Evolutionary conservation across 2,888 invertebrate species (phyloP).

Genomic region (Epistrophella euchroma): DNA sequence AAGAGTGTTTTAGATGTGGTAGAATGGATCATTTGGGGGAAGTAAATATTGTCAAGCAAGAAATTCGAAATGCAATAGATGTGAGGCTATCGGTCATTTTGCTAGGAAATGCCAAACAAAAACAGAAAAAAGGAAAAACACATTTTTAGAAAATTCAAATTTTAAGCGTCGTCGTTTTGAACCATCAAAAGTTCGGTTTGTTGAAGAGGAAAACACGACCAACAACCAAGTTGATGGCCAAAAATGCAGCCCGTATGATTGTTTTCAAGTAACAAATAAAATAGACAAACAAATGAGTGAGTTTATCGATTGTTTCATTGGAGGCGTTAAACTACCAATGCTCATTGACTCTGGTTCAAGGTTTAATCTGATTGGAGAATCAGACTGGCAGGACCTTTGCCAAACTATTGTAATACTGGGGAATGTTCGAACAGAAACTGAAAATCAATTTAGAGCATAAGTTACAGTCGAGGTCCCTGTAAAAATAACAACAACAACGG

Average conservation of each 20-base stretch:
- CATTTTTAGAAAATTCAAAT: too few species aligned
- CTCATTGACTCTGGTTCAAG: slow-evolving; percentile 22
- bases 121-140: too few species aligned
- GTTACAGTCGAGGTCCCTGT: too few species aligned
- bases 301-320: slow-evolving; percentile 15
- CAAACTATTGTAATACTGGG: neutral
- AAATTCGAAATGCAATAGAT: slow-evolving; percentile 18
- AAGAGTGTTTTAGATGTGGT: neutral
- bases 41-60: slow-evolving; percentile 10
- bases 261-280: neutral
- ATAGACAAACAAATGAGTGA: neutral
- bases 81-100: slow-evolving; percentile 27
- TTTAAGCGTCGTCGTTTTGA: slow-evolving; percentile 3
- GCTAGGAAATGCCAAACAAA: neutral
- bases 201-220: neutral
- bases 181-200: neutral
- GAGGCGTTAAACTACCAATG: slow-evolving; percentile 17
- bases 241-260: neutral
- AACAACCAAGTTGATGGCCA: neutral
- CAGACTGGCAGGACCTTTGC: neutral
- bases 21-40: neutral
- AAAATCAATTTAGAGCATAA: neutral
- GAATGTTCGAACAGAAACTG: too few species aligned
- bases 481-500: too few species aligned
- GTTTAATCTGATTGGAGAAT: too few species aligned